Evolutionary conservation across 2,888 invertebrate species (phyloP), one percentile per base, ranked within the genome.

Genomic region (Drosophila nigricruria): DNA sequence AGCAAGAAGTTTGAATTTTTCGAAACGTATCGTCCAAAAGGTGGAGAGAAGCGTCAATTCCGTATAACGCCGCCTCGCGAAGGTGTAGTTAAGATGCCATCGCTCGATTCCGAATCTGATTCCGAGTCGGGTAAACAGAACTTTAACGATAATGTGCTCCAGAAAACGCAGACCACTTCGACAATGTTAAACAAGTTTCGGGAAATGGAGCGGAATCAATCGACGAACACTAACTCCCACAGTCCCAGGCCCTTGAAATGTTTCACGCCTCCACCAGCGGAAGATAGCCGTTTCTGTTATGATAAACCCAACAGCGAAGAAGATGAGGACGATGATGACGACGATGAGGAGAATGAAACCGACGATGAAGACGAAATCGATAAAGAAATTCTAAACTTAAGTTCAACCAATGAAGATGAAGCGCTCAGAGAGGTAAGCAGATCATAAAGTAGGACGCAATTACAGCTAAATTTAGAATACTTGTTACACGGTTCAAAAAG

Each of bases 11-110:
- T 97, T 94, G 96, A 96, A 93, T 98, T 97, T 94, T 98, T 98
- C 93, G 97, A 97, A 94, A 96, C 96, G 0, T 97, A 96, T 94
- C 95, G 94, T 89, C 96, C 96, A 56, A 66, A 61, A 3, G 95
- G 96, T 81, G 94, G 94, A 82, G 93, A 94, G 27, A 92, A 84
- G 30, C 96, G 95, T 92, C 94, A 95, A 92, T 97, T 97, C 94
- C 95, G 97, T 83, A 97, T 97, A 93, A 97, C 97, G 42, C 97
- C 98, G 71, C 97, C 98, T 1, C 94, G 97, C 77, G 97, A 97
- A 85, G 95, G 95, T 76, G 95, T 95, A 93, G 94, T 94, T 70
- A 95, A 95, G 69, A 77, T 91, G 76, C 85, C 91, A 14, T 81
- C 91, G 14, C 82, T 89, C 0, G 92, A 93, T 2, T 76, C 73